A percentile compares a stretch with the other conserved stretches of the same genome.
Evolutionary conservation across 2,113 vertebrate species (phyloP).

Genomic region (Poeciliopsis prolifica): DNA sequence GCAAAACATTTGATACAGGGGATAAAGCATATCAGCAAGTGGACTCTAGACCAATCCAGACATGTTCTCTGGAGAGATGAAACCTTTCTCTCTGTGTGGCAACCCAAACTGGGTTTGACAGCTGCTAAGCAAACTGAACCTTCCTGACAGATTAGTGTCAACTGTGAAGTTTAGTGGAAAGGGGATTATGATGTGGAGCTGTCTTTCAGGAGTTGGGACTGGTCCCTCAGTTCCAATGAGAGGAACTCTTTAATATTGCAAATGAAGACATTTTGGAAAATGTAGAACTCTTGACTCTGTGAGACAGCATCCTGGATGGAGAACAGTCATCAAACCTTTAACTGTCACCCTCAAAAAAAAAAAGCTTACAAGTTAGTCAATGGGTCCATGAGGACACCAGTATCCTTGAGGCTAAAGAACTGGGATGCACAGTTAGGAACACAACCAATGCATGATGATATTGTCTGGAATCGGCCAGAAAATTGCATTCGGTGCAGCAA

Average conservation of each 20-base stretch:
- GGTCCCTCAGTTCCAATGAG: too few relatives aligned
- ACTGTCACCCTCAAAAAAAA: too few relatives aligned
- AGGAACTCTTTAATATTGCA: not conserved
- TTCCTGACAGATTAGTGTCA: not conserved
- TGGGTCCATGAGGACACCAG: too few relatives aligned
- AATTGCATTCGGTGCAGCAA: too few relatives aligned
- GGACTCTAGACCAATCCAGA: not conserved
- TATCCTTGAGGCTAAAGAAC: not conserved
- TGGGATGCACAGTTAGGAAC: not conserved
- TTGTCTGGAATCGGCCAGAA: too few relatives aligned
- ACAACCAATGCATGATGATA: too few relatives aligned
- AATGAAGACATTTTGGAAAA: not conserved
- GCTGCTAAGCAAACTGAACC: not conserved
- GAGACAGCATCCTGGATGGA: not conserved
- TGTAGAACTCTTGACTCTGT: not conserved
- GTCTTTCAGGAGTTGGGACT: too few relatives aligned
- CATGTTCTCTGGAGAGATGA: not conserved
- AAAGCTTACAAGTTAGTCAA: too few relatives aligned
- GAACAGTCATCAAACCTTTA: too few relatives aligned
- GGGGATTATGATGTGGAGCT: not conserved
- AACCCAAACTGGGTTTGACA: not conserved
- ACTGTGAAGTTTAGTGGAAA: not conserved
- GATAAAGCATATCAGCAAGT: not conserved
- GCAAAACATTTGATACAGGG: not conserved
- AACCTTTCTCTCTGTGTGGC: too few relatives aligned